These are phyloP conservation scores for Prochilodus magdalenae DNA, from an alignment of 2,113 vertebrate species.

Conservation along the genomic window DNA sequence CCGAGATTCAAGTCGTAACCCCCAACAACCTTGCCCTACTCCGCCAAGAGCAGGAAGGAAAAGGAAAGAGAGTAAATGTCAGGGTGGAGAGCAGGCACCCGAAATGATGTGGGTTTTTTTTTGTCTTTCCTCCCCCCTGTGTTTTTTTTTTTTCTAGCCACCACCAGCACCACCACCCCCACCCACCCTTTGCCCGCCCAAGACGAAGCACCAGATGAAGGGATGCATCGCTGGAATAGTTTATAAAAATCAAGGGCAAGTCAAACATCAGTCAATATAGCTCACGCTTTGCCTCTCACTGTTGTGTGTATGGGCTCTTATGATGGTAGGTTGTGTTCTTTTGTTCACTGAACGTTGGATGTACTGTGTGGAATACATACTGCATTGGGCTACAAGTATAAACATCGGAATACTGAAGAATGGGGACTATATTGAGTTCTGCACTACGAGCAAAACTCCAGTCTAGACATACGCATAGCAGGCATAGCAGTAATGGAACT, in stretches of 20 bases:
- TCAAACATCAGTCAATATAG: conserved; percentile 19
- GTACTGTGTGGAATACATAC: background rate
- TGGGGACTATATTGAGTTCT: background rate
- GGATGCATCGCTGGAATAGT: conserved; percentile 52
- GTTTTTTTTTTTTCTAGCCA: background rate
- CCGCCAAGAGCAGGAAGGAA: conserved; percentile 18
- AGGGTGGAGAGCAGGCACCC: conserved; percentile 52
- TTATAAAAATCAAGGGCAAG: conserved; percentile 63
- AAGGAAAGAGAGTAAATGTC: conserved; percentile 64
- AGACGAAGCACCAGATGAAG: conserved; percentile 45
- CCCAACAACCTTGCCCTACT: conserved; percentile 56
- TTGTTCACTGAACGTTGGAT: background rate
- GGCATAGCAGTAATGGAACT: background rate
- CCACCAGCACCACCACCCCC: background rate
- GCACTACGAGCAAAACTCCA: background rate
- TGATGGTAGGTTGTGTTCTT: background rate
- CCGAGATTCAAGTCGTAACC: conserved; percentile 58
- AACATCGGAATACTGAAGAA: conserved; percentile 3
- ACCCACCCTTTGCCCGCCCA: too few species aligned
- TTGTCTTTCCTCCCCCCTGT: background rate
- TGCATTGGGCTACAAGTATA: background rate
- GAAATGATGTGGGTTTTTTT: conserved; percentile 39
- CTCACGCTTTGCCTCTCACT: background rate
- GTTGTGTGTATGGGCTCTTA: background rate
- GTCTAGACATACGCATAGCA: conserved; percentile 3